Evolutionary conservation across 2,888 invertebrate genomes (phyloP).

Genomic region (Patella caerulea): DNA sequence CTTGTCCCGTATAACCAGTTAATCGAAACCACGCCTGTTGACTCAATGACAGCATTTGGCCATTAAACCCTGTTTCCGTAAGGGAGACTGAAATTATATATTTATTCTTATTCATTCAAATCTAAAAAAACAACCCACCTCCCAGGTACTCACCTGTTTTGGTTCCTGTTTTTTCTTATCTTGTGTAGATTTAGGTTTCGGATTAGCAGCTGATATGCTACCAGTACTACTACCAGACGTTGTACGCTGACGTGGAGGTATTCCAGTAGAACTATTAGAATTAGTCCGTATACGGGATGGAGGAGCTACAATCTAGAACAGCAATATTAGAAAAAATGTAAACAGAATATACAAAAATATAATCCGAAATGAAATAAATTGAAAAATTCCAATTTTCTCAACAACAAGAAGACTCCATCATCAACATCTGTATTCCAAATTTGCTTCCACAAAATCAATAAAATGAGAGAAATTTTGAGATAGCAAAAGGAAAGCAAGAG

Average conservation of each 20-base stretch:
- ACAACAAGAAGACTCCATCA: conserved; percentile 6
- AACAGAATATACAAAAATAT: no score
- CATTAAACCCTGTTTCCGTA: no score
- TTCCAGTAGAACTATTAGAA: conserved; percentile 32
- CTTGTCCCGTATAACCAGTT: no score
- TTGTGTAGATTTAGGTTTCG: not conserved
- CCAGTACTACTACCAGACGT: conserved; percentile 57
- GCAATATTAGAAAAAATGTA: no score
- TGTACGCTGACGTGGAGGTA: conserved; percentile 47
- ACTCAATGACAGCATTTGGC: no score
- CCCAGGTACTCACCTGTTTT: conserved; percentile 7
- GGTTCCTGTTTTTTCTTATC: conserved; percentile 22
- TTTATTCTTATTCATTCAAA: no score
- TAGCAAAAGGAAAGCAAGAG: no score
- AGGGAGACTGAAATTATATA: no score
- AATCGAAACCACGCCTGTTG: no score
- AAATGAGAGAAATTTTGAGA: no score
- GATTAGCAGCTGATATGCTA: conserved; percentile 40
- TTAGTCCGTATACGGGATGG: conserved; percentile 38
- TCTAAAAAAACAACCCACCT: no score
- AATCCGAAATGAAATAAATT: not conserved
- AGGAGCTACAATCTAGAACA: conserved; percentile 45
- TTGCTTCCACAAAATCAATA: no score
- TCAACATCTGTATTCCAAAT: not conserved
- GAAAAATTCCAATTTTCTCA: not conserved